phyloP scores from a whole-genome alignment of 2,113 vertebrate species.

The Neogobius melanostomus region DNA sequence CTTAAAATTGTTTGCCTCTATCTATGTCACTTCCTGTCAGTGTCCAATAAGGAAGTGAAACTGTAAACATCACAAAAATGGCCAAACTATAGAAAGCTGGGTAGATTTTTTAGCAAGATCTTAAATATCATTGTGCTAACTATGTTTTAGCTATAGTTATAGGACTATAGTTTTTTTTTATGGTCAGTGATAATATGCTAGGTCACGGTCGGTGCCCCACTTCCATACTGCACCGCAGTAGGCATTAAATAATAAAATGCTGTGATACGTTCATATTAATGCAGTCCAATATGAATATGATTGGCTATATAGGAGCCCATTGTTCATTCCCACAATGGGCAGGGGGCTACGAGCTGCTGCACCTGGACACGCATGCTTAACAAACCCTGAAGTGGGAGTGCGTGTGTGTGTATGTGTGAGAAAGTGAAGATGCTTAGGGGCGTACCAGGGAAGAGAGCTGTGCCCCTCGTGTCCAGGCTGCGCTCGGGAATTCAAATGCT shows the following conservation, averaged over 20 bases:
- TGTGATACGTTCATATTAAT: background rate
- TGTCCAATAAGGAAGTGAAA: too few relatives aligned
- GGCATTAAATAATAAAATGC: conserved; percentile 5
- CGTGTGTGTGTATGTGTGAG: background rate
- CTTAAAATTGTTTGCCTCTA: too few relatives aligned
- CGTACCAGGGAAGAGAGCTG: conserved; percentile 34
- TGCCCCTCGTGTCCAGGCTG: conserved; percentile 48
- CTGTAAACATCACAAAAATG: too few relatives aligned
- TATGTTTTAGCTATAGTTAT: too few relatives aligned
- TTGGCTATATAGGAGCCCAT: background rate
- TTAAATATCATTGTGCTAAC: too few relatives aligned
- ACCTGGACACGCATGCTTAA: conserved; percentile 27
- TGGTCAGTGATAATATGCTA: too few relatives aligned
- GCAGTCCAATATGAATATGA: conserved; percentile 6
- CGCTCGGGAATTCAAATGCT: conserved; percentile 39
- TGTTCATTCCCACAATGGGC: conserved; percentile 26
- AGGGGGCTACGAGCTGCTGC: conserved; percentile 14
- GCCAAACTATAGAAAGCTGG: too few relatives aligned
- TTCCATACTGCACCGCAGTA: background rate
- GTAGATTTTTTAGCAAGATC: too few relatives aligned
- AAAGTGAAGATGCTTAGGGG: conserved; percentile 45
- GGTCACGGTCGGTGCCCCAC: background rate
- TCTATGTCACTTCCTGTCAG: too few relatives aligned
- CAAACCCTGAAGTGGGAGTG: conserved; percentile 4
- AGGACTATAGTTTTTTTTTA: too few relatives aligned